Conservation (phyloP, 2,888 invertebrate species). For the Cosmorhoe ocellata region DNA sequence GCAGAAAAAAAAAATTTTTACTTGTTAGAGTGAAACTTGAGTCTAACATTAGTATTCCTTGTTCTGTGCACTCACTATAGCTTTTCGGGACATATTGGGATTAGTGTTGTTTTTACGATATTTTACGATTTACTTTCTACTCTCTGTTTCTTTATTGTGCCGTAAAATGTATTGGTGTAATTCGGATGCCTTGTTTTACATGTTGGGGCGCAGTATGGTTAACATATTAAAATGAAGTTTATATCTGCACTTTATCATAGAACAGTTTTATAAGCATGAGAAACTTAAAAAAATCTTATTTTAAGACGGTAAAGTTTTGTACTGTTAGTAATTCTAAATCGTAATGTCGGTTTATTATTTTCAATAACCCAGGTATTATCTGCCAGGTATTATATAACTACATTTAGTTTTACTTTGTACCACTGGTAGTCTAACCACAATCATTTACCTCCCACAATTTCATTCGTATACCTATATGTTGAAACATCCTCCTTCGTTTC, state of each 20-base stretch:
- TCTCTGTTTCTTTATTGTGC: slow-evolving; percentile 64
- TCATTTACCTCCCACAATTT: slow-evolving; percentile 40
- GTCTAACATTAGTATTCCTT: background rate
- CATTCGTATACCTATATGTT: slow-evolving; percentile 51
- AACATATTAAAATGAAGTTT: slow-evolving; percentile 29
- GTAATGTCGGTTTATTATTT: no score
- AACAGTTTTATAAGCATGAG: slow-evolving; percentile 1
- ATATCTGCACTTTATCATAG: slow-evolving; percentile 3
- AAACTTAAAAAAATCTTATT: background rate
- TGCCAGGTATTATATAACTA: background rate
- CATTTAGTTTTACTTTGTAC: slow-evolving; percentile 1
- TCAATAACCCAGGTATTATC: no score
- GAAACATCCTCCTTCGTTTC: slow-evolving; percentile 48
- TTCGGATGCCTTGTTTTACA: slow-evolving; percentile 42
- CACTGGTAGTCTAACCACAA: slow-evolving; percentile 1
- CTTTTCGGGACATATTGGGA: slow-evolving; percentile 68
- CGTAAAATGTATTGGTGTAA: slow-evolving; percentile 53
- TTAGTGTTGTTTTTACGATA: slow-evolving; percentile 76
- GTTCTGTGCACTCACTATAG: slow-evolving; percentile 52
- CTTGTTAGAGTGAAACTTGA: background rate
- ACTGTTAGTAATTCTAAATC: no score
- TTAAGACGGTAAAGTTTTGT: background rate
- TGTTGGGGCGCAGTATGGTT: slow-evolving; percentile 19
- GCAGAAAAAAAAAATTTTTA: no score
- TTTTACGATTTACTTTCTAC: slow-evolving; percentile 72